A percentile compares a stretch with the other conserved stretches of the same genome.
Conservation (phyloP, 2,797 vertebrate species). For the Acanthornis magna region DNA sequence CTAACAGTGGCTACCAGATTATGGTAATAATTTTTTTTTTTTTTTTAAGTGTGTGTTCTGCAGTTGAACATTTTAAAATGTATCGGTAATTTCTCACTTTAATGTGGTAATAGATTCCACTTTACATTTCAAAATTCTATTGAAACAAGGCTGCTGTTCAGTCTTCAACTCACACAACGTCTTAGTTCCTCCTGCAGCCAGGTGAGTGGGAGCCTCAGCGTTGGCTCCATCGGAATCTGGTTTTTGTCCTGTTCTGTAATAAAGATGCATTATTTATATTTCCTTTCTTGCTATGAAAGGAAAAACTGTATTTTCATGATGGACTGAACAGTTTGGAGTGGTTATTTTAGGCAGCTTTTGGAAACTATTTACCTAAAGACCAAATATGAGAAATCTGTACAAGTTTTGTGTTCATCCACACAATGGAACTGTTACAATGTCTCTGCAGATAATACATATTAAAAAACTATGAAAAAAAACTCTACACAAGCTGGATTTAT, state of each 20-base stretch:
- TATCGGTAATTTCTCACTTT: constrained; percentile 51
- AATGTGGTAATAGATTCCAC: constrained; percentile 55
- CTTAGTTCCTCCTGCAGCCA: constrained; percentile 59
- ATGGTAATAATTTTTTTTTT: not conserved
- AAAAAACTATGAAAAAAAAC: constrained; percentile 66
- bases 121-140: constrained; percentile 51
- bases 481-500: constrained; percentile 74
- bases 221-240: constrained; percentile 45
- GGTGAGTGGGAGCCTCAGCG: constrained; percentile 27
- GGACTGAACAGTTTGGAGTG: constrained; percentile 78
- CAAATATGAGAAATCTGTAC: constrained; percentile 78
- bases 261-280: constrained; percentile 79
- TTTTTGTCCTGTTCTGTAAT: constrained; percentile 63
- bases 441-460: constrained; percentile 71
- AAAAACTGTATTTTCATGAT: constrained; percentile 72
- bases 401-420: constrained; percentile 73
- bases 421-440: constrained; percentile 73
- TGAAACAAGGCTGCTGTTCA: constrained; percentile 51
- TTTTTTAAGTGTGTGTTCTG: constrained; percentile 59
- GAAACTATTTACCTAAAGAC: constrained; percentile 79
- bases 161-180: constrained; percentile 50
- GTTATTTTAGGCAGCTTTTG: constrained; percentile 76
- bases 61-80: constrained; percentile 50
- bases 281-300: constrained; percentile 68
- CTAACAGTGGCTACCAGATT: constrained; percentile 50